Base-by-base conservation (phyloP, 2,113 vertebrate species). In the Phasianus colchicus region DNA sequence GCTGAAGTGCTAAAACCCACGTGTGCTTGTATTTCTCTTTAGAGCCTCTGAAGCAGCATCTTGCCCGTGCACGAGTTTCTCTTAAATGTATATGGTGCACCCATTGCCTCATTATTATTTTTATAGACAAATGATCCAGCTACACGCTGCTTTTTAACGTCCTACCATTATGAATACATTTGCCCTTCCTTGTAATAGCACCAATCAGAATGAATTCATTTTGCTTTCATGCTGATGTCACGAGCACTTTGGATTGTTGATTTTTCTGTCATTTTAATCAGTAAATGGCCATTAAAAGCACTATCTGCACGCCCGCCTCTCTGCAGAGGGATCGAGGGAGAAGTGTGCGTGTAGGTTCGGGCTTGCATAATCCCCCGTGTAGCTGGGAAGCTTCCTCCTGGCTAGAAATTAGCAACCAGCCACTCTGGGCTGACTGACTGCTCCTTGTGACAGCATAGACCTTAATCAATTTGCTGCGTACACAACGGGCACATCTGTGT, bases 211-310 rank as follows among this genome's bases (percentile, higher is more conserved):
- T 86, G 85, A 96, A 93, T 97, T 95, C 34, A 95, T 97, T 98
- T 93, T 94, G 90, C 92, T 77, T 97, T 97, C 43, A 52, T 79
- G 93, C 93, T 95, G 96, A 91, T 96, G 96, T 97, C 92, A 89
- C 61, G 58, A 89, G 73, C 89, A 65, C 93, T 97, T 96, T 66
- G 36, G n/a, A 54, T 95, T 48, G 79, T 74, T 64, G 61, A 6
- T 55, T 55, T 88, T 64, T 65, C 52, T 72, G 69, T 95, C 92
- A 97, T 97, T 97, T 96, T 92, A 96, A 86, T 89, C 89, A 91
- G 88, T 83, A 95, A 94, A 96, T 90, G 93, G 94, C 86, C 87
- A 80, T 95, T 96, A 91, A 75, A 97, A 96, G 90, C 92, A 69
- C 93, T 96, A 77, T 84, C 94, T 0, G 0, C 76, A 61, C 27